Conservation (phyloP, 2,888 invertebrate species). For the Epiblema foenella region DNA sequence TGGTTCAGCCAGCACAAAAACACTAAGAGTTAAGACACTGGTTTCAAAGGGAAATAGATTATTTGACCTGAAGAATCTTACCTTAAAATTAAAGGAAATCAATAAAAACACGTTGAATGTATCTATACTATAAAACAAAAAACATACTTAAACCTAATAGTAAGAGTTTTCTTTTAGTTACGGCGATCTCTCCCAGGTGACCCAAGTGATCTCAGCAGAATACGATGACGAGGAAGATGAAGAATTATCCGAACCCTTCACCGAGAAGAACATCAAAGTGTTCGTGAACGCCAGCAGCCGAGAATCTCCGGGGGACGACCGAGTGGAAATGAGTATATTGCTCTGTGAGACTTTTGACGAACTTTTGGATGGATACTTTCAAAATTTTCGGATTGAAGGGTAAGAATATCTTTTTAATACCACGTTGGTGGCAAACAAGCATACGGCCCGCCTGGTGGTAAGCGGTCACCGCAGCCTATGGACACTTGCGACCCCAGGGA, state of each 20-base stretch:
- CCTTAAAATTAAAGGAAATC: too few relatives aligned
- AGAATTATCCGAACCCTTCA: conserved; percentile 85
- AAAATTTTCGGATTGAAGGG: conserved; percentile 91
- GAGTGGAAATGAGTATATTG: conserved; percentile 94
- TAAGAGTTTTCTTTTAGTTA: conserved; percentile 72
- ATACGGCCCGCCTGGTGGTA: too few relatives aligned
- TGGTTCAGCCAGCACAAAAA: too few relatives aligned
- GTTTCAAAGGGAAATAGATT: too few relatives aligned
- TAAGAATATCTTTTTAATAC: conserved; percentile 72
- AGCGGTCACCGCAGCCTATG: too few relatives aligned
- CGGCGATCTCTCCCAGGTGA: conserved; percentile 91
- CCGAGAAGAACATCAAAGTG: conserved; percentile 85
- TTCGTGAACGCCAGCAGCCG: conserved; percentile 67
- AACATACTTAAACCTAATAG: too few relatives aligned
- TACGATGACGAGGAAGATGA: conserved; percentile 88
- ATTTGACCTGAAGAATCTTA: too few relatives aligned
- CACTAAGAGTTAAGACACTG: too few relatives aligned
- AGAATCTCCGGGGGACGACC: conserved; percentile 78
- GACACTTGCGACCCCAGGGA: too few relatives aligned
- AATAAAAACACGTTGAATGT: too few relatives aligned
- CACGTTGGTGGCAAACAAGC: too few relatives aligned
- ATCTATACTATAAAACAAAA: too few relatives aligned
- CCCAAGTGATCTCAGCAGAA: conserved; percentile 91
- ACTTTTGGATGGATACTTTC: conserved; percentile 91
- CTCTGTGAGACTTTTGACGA: conserved; percentile 94